Percentiles rank a stretch among this genome's conserved stretches.
Conservation (phyloP, 2,113 vertebrate species). For the Barbus barbus region DNA sequence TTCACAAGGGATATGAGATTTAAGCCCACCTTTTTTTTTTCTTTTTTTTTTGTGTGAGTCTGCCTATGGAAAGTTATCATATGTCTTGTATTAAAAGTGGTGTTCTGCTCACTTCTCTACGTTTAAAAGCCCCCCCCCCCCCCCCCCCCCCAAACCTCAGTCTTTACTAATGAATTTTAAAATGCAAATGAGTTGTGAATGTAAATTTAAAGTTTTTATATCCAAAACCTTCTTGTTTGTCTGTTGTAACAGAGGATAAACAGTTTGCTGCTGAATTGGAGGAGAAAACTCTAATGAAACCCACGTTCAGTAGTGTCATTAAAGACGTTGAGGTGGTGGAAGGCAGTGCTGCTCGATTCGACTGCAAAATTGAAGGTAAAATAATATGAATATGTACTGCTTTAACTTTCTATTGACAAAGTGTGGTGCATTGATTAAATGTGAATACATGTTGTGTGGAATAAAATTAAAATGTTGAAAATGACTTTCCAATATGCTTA, state of each 20-base stretch:
- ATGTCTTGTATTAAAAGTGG: background rate
- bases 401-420: background rate
- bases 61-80: background rate
- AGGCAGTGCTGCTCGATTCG: conserved; percentile 94
- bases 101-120: background rate
- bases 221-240: background rate
- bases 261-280: conserved; percentile 84
- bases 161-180: too few species aligned
- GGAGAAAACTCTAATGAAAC: conserved; percentile 86
- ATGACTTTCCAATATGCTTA: too few species aligned
- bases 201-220: background rate
- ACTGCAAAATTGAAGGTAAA: conserved; percentile 98
- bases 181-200: background rate
- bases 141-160: too few species aligned
- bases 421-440: background rate
- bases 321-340: conserved; percentile 95
- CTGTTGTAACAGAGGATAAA: conserved; percentile 77
- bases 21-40: too few species aligned
- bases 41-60: too few species aligned
- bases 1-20: too few species aligned
- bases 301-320: conserved; percentile 87
- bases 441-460: background rate
- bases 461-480: background rate
- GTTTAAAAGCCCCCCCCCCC: too few species aligned
- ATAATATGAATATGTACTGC: background rate